phyloP scores from a whole-genome alignment of 1,140 invertebrate species.

The Drosophila yakuba region DNA sequence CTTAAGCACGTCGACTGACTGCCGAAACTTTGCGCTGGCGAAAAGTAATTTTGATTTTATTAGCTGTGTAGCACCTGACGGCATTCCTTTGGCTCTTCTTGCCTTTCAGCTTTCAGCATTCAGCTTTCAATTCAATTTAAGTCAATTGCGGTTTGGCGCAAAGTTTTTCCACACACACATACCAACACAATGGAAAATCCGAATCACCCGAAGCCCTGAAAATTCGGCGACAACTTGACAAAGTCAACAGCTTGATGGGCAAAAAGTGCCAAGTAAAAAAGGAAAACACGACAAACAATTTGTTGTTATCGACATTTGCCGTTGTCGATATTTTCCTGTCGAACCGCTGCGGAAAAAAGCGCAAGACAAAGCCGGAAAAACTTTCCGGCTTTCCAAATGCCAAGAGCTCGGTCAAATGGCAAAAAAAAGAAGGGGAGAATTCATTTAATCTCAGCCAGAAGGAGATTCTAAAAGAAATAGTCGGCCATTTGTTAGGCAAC shows the following conservation, averaged over 20 bases:
- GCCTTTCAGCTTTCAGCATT: conserved; percentile 44
- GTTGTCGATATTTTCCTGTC: conserved; percentile 62
- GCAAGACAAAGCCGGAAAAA: conserved; percentile 37
- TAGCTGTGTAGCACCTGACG: conserved; percentile 79
- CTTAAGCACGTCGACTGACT: conserved; percentile 64
- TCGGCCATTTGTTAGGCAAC: conserved; percentile 10
- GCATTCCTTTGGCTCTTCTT: conserved; percentile 38
- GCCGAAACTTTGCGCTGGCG: conserved; percentile 44
- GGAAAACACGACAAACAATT: conserved; percentile 56
- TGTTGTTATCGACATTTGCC: conserved; percentile 61
- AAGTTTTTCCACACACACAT: conserved; percentile 55
- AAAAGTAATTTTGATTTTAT: conserved; percentile 84
- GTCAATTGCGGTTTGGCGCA: conserved; percentile 62
- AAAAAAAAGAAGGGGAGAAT: conserved; percentile 17
- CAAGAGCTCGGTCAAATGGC: conserved; percentile 49
- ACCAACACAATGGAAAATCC: conserved; percentile 21
- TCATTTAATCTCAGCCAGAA: conserved; percentile 13
- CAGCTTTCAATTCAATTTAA: conserved; percentile 72
- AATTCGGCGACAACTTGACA: conserved; percentile 57
- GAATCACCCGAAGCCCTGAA: conserved; percentile 32
- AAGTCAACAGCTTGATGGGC: conserved; percentile 58
- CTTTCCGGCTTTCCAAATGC: conserved; percentile 51
- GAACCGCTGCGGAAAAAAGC: conserved; percentile 15
- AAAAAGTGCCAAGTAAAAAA: conserved; percentile 17
- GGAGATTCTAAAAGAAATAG: conserved; percentile 9